Evolutionary conservation across 2,113 vertebrate genomes (phyloP).

Genomic region (Melanotaenia duboulayi): DNA sequence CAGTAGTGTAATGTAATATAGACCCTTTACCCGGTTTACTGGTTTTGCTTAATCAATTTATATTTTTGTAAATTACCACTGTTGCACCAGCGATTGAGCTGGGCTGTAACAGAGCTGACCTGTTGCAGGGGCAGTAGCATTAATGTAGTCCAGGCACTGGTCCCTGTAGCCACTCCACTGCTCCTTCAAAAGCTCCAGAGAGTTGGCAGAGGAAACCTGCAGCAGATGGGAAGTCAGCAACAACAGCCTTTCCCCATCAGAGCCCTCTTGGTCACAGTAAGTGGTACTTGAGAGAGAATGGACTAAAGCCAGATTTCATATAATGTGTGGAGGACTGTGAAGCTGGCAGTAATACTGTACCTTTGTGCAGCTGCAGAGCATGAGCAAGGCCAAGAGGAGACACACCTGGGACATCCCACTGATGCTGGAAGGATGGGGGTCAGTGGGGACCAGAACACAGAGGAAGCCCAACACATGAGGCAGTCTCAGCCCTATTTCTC

Average conservation of each 20-base stretch:
- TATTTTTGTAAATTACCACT: no score
- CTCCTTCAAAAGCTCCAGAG: constrained; percentile 78
- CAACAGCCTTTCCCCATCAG: not conserved
- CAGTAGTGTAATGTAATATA: no score
- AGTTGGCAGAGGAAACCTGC: constrained; percentile 75
- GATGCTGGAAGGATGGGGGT: constrained; percentile 63
- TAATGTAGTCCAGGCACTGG: constrained; percentile 74
- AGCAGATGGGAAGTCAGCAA: not conserved
- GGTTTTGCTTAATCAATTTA: no score
- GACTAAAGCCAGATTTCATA: not conserved
- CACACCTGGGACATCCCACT: constrained; percentile 82
- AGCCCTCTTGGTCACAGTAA: not conserved
- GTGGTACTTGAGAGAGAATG: not conserved
- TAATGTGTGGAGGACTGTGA: not conserved
- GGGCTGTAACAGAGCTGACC: constrained; percentile 67
- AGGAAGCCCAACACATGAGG: constrained; percentile 74
- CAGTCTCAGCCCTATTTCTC: constrained; percentile 41
- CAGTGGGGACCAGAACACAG: constrained; percentile 57
- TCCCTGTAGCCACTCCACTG: constrained; percentile 82
- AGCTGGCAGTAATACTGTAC: constrained; percentile 47
- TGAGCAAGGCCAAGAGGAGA: constrained; percentile 74
- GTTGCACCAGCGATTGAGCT: no score
- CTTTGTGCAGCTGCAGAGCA: constrained; percentile 83
- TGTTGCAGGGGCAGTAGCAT: constrained; percentile 58
- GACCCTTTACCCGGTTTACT: no score